phyloP scores from a whole-genome alignment of 2,113 vertebrate genomes.

The Phalacrocorax brasilianus region DNA sequence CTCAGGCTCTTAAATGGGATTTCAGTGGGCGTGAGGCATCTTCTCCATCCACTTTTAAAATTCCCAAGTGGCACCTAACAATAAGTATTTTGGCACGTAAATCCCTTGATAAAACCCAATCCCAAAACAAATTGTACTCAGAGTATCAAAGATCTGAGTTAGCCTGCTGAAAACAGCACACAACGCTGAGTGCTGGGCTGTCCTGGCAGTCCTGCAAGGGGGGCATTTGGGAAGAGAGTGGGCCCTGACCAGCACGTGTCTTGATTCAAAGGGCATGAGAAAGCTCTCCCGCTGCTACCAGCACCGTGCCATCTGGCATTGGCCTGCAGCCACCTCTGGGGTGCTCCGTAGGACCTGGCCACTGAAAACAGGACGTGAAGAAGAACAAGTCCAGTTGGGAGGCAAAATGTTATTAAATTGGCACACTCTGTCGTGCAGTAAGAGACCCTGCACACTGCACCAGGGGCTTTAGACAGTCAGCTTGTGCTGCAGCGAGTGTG shows the following conservation, averaged over 20 bases:
- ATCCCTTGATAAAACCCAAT: neutral
- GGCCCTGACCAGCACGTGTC: neutral
- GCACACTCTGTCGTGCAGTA: neutral
- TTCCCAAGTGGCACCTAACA: neutral
- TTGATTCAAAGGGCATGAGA: neutral
- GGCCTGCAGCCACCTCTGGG: neutral
- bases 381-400: neutral
- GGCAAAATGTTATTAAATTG: neutral
- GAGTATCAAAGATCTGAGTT: neutral
- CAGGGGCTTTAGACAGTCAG: neutral
- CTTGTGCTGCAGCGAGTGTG: rapidly evolving
- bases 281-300: neutral
- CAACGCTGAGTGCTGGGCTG: rapidly evolving
- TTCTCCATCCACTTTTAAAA: neutral
- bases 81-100: neutral
- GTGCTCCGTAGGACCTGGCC: neutral
- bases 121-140: neutral
- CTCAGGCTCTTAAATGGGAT: neutral
- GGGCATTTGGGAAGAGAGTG: neutral
- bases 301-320: neutral
- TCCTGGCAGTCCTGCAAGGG: neutral
- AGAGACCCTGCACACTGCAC: neutral
- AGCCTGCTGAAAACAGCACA: neutral
- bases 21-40: neutral
- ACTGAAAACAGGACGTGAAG: neutral